phyloP scores from a whole-genome alignment of 2,113 vertebrate species.

The Megalops atlanticus region DNA sequence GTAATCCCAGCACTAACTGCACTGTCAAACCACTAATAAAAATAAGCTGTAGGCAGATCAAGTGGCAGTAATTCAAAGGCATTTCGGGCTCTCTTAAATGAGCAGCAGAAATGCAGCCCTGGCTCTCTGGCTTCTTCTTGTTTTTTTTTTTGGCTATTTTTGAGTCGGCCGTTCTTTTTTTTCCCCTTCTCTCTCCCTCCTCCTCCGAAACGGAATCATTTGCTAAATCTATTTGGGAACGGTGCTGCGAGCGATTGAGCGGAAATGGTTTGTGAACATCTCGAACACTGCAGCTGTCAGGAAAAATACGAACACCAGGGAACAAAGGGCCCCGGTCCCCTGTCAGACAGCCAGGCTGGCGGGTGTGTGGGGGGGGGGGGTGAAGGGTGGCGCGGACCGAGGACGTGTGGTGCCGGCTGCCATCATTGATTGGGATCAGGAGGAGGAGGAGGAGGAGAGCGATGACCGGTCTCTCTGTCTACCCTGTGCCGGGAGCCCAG shows the following conservation, averaged over 20 bases:
- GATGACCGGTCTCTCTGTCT: neutral
- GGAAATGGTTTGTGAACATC: conserved; percentile 74
- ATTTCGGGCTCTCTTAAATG: conserved; percentile 44
- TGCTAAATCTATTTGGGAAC: conserved; percentile 74
- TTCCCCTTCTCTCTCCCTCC: conserved; percentile 45
- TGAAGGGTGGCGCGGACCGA: neutral
- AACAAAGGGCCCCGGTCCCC: conserved; percentile 64
- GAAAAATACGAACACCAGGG: conserved; percentile 67
- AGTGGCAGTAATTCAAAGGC: conserved; percentile 54
- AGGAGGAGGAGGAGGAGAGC: too few relatives aligned
- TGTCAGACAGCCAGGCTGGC: conserved; percentile 48
- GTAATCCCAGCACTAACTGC: conserved; percentile 42
- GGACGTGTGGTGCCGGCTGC: neutral
- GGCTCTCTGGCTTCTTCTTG: conserved; percentile 13
- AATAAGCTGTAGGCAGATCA: conserved; percentile 53
- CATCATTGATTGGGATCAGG: too few relatives aligned
- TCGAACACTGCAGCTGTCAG: conserved; percentile 70
- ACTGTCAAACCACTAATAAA: conserved; percentile 39
- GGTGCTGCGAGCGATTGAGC: conserved; percentile 73
- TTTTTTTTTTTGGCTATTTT: conserved; percentile 9
- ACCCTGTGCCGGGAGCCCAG: too few relatives aligned
- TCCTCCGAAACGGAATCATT: conserved; percentile 59
- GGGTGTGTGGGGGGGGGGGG: conserved; percentile 33
- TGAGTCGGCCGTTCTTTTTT: neutral
- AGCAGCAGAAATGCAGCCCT: conserved; percentile 6